Evolutionary conservation across 2,113 vertebrate genomes (phyloP), one percentile per base, ranked within the genome.

Genomic region (Plecotus auritus): DNA sequence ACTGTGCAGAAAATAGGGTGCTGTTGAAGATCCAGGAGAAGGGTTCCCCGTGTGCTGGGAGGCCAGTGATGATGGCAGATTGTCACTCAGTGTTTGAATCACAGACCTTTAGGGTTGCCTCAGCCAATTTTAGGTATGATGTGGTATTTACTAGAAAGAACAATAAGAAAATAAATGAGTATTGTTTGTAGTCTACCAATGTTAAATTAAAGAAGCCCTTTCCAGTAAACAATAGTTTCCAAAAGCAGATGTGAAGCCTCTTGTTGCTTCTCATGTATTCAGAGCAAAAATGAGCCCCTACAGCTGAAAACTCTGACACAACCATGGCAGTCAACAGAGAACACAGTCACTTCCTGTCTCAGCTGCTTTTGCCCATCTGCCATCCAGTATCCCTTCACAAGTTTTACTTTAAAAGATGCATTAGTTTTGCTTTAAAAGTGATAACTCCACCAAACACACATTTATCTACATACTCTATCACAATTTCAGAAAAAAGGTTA

Each of bases 181-280:
- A 88, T 88, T 94, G 85, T 56, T 95, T 51, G 59, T 23, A 92
- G 84, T 61, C 32, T 77, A 84, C 56, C 72, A 42, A 35, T 47
- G 59, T 93, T 93, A 88, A 95, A 76, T 92, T 87, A 84, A 77
- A 73, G 81, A 84, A 88, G 16, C 35, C 94, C 32, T 94, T 81
- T 83, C 72, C 78, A 54, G 54, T 86, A 93, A 96, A 85, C 78
- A 95, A 47, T 56, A 88, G 47, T 88, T 94, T 49, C 7, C 54
- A 78, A 93, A 96, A 95, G 78, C 89, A 96, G 92, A 88, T 95
- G 74, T 94, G 82, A 91, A 40, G 40, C 12, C 54, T 82, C 35
- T 87, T 14, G 45, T 80, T 88, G 72, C 95, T 96, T 81, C 69
- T 95, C 30, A 40, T 47, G 22, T 40, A 89, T 73, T 95, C 42